A percentile compares a stretch with the other conserved stretches of the same genome.
Evolutionary conservation across 2,797 vertebrate genomes (phyloP).

Genomic region (Heliangelus exortis): DNA sequence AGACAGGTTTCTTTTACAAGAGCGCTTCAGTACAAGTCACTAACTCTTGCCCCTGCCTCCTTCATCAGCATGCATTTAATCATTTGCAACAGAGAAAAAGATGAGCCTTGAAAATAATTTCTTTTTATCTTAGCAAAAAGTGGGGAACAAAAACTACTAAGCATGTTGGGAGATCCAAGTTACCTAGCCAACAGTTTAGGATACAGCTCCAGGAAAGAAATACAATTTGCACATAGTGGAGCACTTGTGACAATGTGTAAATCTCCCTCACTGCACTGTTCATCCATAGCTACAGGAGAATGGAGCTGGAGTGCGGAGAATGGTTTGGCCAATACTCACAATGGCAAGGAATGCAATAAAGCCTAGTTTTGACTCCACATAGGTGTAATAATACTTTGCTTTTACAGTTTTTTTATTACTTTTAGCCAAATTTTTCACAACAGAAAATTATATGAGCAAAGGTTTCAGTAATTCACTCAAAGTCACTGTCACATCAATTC

Average conservation of each 20-base stretch:
- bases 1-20: background rate
- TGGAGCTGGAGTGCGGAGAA: background rate
- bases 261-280: background rate
- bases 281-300: background rate
- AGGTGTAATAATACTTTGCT: background rate
- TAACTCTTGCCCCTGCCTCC: background rate
- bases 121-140: background rate
- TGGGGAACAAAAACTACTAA: background rate
- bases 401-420: background rate
- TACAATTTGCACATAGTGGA: background rate
- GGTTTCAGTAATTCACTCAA: background rate
- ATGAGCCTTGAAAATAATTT: slow-evolving; percentile 7
- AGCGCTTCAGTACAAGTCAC: background rate
- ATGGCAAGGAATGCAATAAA: background rate
- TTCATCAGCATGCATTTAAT: background rate
- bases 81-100: background rate
- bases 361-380: background rate
- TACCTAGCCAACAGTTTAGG: background rate
- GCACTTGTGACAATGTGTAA: background rate
- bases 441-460: background rate
- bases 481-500: background rate
- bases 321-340: background rate
- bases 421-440: background rate
- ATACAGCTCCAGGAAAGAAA: background rate
- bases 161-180: background rate